Evolutionary conservation across 2,888 invertebrate species (phyloP), one percentile per base, ranked within the genome.

Genomic region (Neoascia interrupta): DNA sequence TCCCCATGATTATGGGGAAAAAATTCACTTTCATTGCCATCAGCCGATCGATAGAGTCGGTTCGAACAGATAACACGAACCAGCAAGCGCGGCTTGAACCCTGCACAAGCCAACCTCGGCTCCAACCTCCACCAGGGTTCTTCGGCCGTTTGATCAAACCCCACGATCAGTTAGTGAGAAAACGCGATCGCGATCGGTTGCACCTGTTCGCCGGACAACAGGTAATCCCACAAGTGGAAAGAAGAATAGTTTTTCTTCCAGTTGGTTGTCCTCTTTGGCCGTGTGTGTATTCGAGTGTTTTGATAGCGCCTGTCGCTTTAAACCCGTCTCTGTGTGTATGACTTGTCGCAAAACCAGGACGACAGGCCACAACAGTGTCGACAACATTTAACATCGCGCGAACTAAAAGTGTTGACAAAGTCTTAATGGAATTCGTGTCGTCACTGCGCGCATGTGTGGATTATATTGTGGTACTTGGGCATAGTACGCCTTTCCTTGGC

Each of bases 111-210:
- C 76, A 26, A 49, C 41, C 28, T 49, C 37, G 28, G 68, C 47
- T 28, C 13, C 49, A 47, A 26, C n/a, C 18, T 26, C n/a, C 39
- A 60, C 39, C 18, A 21, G 26, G 79, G 73, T 68, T 79, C 66
- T 45, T 39, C 13, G 43, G 73, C 34, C 26, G 61, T 37, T 70
- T 75, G 82, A 80, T 81, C 81, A 74, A 82, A 70, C 64, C 61
- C 60, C 64, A 56, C 81, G 80, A 84, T 84, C 85, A 87, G 87
- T 87, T 83, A 84, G 85, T 85, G 86, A 86, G 85, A 83, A 85
- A 86, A 85, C 86, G 86, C 85, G 85, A 84, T 85, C 84, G 86
- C 84, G 88, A 84, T 83, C 85, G 85, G 88, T 87, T 86, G 84
- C 85, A 87, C 86, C 86, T 87, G 87, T 86, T 84, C 82, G 53